phyloP scores from a whole-genome alignment of 2,797 vertebrate species.

The Clamator glandarius region DNA sequence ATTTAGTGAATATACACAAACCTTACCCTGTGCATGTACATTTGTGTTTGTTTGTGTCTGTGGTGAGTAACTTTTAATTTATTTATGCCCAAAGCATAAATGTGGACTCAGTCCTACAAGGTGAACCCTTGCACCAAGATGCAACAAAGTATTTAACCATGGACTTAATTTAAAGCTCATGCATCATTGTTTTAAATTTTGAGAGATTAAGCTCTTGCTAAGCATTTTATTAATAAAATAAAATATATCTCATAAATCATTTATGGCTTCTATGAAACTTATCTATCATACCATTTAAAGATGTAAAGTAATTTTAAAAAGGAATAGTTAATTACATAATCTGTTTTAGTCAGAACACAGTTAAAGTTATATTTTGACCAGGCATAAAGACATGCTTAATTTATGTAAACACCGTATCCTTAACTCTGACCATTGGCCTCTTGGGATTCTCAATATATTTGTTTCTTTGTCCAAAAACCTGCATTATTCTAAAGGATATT shows the following conservation, averaged over 20 bases:
- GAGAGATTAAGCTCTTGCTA: slow-evolving; percentile 57
- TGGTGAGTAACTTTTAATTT: not conserved
- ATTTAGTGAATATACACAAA: slow-evolving; percentile 41
- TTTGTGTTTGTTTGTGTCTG: not conserved
- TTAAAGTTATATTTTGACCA: slow-evolving; percentile 43
- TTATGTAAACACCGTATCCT: slow-evolving; percentile 60
- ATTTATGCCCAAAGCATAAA: not conserved
- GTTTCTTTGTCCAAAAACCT: slow-evolving; percentile 44
- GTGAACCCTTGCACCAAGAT: not conserved
- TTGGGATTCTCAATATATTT: slow-evolving; percentile 36
- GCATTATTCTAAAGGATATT: not conserved
- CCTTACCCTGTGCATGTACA: not conserved
- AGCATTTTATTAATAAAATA: slow-evolving; percentile 71
- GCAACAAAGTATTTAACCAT: slow-evolving; percentile 10
- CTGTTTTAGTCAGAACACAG: not conserved
- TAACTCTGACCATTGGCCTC: slow-evolving; percentile 57
- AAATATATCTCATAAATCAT: slow-evolving; percentile 66
- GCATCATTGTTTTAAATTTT: slow-evolving; percentile 51
- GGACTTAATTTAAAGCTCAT: slow-evolving; percentile 55
- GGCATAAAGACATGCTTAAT: slow-evolving; percentile 32
- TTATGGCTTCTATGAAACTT: slow-evolving; percentile 48
- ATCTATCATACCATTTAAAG: slow-evolving; percentile 65
- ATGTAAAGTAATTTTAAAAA: slow-evolving; percentile 66
- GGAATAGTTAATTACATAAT: slow-evolving; percentile 60
- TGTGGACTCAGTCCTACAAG: not conserved